These are phyloP conservation scores for Kradibia gibbosae DNA, from an alignment of 1,140 invertebrate species.

Conservation along the genomic window DNA sequence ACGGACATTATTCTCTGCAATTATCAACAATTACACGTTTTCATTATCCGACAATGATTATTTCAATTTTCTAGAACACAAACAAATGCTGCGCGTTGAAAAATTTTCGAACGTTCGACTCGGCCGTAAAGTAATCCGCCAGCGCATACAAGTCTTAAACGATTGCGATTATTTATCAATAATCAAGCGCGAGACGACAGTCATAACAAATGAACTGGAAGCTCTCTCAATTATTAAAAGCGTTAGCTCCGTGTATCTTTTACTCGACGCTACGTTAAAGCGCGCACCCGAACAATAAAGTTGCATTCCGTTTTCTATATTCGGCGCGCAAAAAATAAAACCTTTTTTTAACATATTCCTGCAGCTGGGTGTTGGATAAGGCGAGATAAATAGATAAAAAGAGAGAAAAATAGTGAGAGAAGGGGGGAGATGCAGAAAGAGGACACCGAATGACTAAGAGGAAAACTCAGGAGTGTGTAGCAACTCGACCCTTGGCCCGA, in stretches of 20 bases:
- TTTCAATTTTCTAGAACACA: not conserved
- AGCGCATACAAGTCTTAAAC: constrained; percentile 9
- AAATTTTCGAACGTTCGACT: not conserved
- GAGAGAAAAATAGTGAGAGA: not conserved
- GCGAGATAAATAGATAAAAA: not conserved
- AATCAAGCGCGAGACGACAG: not conserved
- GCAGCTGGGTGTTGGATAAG: not conserved
- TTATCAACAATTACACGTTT: not conserved
- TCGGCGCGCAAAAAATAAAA: not conserved
- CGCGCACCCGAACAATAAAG: not conserved
- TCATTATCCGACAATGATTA: not conserved
- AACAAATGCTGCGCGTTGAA: not conserved
- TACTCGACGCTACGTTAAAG: not conserved
- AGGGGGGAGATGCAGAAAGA: not conserved
- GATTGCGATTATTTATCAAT: constrained; percentile 27
- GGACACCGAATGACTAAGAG: constrained; percentile 2
- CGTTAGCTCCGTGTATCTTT: not conserved
- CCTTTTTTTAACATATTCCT: not conserved
- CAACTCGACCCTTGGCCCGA: constrained; percentile 1
- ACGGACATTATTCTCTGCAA: not conserved
- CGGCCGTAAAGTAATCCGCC: not conserved
- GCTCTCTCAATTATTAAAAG: constrained; percentile 8
- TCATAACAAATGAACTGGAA: constrained; percentile 24
- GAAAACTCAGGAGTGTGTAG: not conserved
- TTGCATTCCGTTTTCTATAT: not conserved